These are phyloP conservation scores for Leptopterna dolabrata DNA, from an alignment of 2,888 invertebrate genomes.

Conservation along the genomic window DNA sequence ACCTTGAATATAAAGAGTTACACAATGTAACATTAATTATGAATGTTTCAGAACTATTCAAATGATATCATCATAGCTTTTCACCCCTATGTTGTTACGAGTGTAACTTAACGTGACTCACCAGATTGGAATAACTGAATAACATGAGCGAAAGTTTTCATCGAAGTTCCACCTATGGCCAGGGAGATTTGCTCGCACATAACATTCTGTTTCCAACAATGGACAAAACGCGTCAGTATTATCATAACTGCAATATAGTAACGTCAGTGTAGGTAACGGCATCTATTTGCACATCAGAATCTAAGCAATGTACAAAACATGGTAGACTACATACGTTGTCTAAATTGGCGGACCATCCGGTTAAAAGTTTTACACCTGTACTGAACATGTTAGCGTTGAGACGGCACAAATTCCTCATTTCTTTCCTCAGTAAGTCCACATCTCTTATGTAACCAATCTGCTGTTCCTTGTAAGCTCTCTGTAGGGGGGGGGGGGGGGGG, in stretches of 20 bases:
- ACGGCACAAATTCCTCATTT: not conserved
- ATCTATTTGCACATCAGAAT: too few species aligned
- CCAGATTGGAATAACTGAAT: not conserved
- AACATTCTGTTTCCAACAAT: not conserved
- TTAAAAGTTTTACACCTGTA: not conserved
- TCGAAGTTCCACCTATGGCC: slow-evolving; percentile 2
- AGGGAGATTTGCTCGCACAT: not conserved
- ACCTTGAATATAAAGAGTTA: slow-evolving; percentile 60
- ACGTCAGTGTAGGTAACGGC: too few species aligned
- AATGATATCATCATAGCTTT: too few species aligned
- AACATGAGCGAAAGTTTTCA: slow-evolving; percentile 6
- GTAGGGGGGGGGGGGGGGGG: too few species aligned
- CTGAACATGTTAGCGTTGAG: not conserved
- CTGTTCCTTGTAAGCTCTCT: not conserved
- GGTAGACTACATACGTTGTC: not conserved
- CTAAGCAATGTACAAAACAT: too few species aligned
- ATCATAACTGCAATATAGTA: too few species aligned
- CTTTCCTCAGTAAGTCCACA: not conserved
- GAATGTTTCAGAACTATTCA: too few species aligned
- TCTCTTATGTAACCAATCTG: not conserved
- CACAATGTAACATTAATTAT: too few species aligned
- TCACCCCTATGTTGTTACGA: too few species aligned
- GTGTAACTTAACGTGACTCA: too few species aligned
- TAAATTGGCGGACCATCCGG: not conserved
- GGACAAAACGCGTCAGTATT: too few species aligned